Evolutionary conservation across 2,888 invertebrate genomes (phyloP).

Genomic region (Sycophila texana): DNA sequence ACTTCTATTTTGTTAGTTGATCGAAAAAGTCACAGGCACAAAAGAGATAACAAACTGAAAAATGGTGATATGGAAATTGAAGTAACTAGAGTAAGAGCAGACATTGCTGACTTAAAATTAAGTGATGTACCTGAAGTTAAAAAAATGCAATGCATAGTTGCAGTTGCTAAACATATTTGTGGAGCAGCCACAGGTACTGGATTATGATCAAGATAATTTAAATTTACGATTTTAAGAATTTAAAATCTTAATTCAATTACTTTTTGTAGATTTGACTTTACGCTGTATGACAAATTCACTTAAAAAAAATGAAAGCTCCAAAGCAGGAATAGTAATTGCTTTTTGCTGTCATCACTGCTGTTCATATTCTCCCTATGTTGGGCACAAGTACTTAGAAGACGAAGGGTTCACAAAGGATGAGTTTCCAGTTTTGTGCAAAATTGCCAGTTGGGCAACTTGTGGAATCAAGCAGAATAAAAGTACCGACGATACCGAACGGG

Average conservation of each 20-base stretch:
- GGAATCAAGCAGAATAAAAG: conserved; percentile 79
- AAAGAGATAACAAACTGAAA: conserved; percentile 83
- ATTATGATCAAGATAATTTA: conserved; percentile 3
- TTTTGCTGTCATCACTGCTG: conserved; percentile 95
- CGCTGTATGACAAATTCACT: conserved; percentile 80
- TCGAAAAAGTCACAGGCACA: conserved; percentile 88
- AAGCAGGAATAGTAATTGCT: conserved; percentile 84
- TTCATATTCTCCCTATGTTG: conserved; percentile 83
- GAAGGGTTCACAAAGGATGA: conserved; percentile 80
- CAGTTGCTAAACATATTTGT: conserved; percentile 92
- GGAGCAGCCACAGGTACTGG: conserved; percentile 89
- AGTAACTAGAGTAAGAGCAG: conserved; percentile 84
- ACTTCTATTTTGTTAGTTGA: conserved; percentile 85
- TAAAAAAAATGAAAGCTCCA: conserved; percentile 66
- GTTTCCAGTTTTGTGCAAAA: conserved; percentile 85
- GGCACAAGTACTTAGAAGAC: conserved; percentile 80
- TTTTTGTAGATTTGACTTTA: conserved; percentile 82
- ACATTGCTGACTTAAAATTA: conserved; percentile 87
- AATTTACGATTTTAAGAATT: conserved; percentile 7
- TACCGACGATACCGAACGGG: conserved; percentile 74
- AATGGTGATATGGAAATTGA: conserved; percentile 72
- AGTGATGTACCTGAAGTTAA: conserved; percentile 77
- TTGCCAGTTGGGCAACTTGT: conserved; percentile 94
- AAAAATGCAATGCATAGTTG: conserved; percentile 77
- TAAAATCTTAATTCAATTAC: conserved; percentile 7